Base-by-base conservation (phyloP, 1,140 invertebrate species). In the Eumaeus atala region DNA sequence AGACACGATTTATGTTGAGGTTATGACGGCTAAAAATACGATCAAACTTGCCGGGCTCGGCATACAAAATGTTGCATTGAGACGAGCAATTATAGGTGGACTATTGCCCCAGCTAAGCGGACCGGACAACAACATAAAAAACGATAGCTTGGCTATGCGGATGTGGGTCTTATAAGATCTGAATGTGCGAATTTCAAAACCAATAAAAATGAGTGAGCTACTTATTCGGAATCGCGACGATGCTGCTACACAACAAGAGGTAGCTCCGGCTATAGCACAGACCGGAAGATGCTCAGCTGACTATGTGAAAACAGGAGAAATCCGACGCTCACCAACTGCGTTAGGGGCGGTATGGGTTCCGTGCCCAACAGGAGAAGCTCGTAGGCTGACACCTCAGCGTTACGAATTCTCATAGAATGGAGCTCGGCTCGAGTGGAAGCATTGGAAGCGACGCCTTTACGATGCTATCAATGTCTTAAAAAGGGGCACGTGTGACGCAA, bases 401-500 rank as follows among this genome's bases (percentile, higher is more conserved):
- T 42, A 10, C 17, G 52, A 1, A 11, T 69, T 0, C 40, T 28
- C 0, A 21, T 64, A 0, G 66, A 62, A 0, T 67, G 58, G 66
- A 18, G 40, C 1, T 53, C 42, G 11, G 55, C 52, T 1, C 48
- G 65, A 28, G 52, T 66, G 2, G 47, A 59, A 8, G 14, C 55
- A 0, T 42, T 64, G 11, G 14, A 11, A n/a, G 53, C 64, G 5
- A 53, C 64, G 36, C 55, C 59, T 1, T 36, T 64, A 16, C 58
- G 61, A 9, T 70, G 67, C 49, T 70, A 55, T 14, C 51, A 56
- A 0, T 70, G 61, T 21, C 21, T 58, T 3, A 53, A 64, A 12
- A 36, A 28, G 7, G 59, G 60, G 0, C 59, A 64, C 12, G 51
- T 53, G 0, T 28, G 62, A 1, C 11, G 14, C 9, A 50, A 61